Conservation (phyloP, 1,140 invertebrate genomes). For the Mycetomoellerius zeteki region DNA sequence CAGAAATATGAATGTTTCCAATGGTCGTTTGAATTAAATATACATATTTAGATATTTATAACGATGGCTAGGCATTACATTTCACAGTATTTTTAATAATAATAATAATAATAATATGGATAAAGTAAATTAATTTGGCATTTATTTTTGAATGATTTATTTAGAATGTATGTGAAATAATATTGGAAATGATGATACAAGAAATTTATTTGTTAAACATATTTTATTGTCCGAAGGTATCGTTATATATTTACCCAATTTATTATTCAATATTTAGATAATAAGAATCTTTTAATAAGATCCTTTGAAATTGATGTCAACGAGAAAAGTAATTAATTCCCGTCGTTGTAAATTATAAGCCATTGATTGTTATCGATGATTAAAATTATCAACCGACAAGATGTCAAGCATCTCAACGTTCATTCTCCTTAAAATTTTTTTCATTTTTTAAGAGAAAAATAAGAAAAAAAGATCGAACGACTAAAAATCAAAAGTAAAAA, state of each 20-base stretch:
- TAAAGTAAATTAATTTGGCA: slow-evolving; percentile 1
- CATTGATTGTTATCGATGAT: not conserved
- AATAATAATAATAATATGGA: not conserved
- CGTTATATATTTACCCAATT: slow-evolving; percentile 5
- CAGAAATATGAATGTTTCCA: not conserved
- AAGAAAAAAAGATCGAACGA: slow-evolving; percentile 5
- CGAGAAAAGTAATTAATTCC: slow-evolving; percentile 1
- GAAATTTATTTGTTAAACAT: slow-evolving; percentile 15
- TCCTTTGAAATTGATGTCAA: not conserved
- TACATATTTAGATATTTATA: not conserved
- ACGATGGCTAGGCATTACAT: not conserved
- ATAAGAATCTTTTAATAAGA: not conserved
- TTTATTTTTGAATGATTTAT: not conserved
- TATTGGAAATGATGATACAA: not conserved
- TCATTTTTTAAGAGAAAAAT: not conserved
- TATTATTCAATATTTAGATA: not conserved
- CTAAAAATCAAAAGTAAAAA: not conserved
- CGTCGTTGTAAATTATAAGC: not conserved
- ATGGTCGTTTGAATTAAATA: slow-evolving; percentile 1
- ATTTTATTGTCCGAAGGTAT: not conserved
- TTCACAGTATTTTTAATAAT: not conserved
- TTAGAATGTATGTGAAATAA: not conserved
- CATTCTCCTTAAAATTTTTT: not conserved
- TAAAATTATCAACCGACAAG: slow-evolving; percentile 15
- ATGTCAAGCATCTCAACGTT: not conserved